Evolutionary conservation across 2,888 invertebrate species (phyloP), one percentile per base, ranked within the genome.

Genomic region (Spilarctia lutea): DNA sequence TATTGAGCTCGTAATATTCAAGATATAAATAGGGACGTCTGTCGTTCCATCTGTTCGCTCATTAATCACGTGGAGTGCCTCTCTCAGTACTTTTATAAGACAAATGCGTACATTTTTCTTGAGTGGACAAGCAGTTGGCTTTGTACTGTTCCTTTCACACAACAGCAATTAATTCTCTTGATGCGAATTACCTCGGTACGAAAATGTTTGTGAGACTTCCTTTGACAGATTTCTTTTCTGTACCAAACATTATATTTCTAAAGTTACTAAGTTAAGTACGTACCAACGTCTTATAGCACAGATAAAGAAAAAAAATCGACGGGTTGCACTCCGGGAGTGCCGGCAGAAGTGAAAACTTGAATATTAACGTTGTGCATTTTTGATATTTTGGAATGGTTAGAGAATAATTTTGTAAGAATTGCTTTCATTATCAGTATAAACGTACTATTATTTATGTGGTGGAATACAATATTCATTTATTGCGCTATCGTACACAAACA

Each of bases 41-140:
- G 48, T 48, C 18, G 52, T 81, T 79, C 74, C 81, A 79, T 79
- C 72, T 76, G 67, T 65, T 27, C 69, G 56, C 74, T 79, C 83
- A 85, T 85, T 85, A 82, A 85, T 84, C 84, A 85, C 81, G 66
- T 65, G 65, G 68, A 83, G 85, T 83, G 81, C 80, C 78, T 77
- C 77, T 77, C 77, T 75, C 78, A 80, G 76, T 69, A 74, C 69
- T 75, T 42, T 68, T 56, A 68, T 73, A 76, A 82, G 86, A 85
- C 85, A 83, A 85, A 85, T 86, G 86, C 71, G 79, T 80, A 80
- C 83, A 85, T 84, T 86, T 83, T 81, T 85, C 83, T 79, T 71
- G 67, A 83, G 81, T 80, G 81, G 82, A 78, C 81, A 79, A 75
- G 78, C 77, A 80, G 71, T 79, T 79, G 77, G 75, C 68, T 68